A percentile compares a stretch with the other conserved stretches of the same genome.
Conservation (phyloP, 2,113 vertebrate species). For the Chaetodon auriga region DNA sequence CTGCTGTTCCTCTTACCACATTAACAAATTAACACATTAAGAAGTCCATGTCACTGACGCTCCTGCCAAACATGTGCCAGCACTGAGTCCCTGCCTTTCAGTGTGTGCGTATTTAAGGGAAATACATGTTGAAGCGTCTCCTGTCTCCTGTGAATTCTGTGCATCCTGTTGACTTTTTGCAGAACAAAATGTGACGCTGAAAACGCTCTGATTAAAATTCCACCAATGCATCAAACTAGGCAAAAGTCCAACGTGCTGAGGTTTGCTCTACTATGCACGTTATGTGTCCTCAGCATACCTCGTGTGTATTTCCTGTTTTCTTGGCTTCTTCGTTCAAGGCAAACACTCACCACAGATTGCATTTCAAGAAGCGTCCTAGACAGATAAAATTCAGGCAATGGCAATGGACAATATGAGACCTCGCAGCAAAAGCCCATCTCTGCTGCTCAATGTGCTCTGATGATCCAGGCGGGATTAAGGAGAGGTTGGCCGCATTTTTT, state of each 20-base stretch:
- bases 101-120: constrained; percentile 17
- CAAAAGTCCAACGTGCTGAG: constrained; percentile 12
- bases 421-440: constrained; percentile 39
- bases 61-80: constrained; percentile 25
- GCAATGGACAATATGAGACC: constrained; percentile 46
- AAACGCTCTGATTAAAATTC: constrained; percentile 36
- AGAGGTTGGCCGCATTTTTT: constrained; percentile 39
- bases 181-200: constrained; percentile 39
- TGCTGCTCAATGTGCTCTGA: constrained; percentile 29
- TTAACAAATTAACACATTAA: constrained; percentile 42
- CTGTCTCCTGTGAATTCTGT: background rate
- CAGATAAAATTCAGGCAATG: constrained; percentile 13
- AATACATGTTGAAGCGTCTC: constrained; percentile 1
- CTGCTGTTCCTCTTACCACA: constrained; percentile 43
- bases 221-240: constrained; percentile 18
- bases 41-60: constrained; percentile 23
- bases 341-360: constrained; percentile 18
- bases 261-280: background rate
- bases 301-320: constrained; percentile 15
- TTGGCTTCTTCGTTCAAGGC: constrained; percentile 14
- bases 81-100: constrained; percentile 5
- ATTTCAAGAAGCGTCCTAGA: constrained; percentile 15
- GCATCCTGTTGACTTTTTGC: background rate
- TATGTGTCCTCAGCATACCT: constrained; percentile 25
- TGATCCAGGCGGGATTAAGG: constrained; percentile 40